phyloP scores from a whole-genome alignment of 2,888 invertebrate species.

The Sarcophaga variegata region DNA sequence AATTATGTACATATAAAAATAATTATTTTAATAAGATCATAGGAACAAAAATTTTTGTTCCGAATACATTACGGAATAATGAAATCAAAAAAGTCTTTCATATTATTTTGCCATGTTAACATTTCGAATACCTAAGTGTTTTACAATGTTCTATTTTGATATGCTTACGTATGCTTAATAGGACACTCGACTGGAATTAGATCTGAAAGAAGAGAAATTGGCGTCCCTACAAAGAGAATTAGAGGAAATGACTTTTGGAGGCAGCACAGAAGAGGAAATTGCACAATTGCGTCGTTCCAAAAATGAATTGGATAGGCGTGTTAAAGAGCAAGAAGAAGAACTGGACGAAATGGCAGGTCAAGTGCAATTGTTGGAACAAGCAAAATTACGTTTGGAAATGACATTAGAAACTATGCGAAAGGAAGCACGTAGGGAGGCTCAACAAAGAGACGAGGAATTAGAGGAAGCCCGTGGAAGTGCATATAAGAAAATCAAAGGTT shows the following conservation, averaged over 20 bases:
- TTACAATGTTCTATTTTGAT: neutral
- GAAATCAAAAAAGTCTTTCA: too few relatives aligned
- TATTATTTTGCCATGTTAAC: too few relatives aligned
- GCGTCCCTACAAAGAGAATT: constrained; percentile 90
- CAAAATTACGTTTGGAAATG: constrained; percentile 97
- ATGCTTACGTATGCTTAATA: constrained; percentile 78
- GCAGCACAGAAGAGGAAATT: constrained; percentile 93
- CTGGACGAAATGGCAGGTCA: constrained; percentile 97
- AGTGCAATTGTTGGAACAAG: constrained; percentile 94
- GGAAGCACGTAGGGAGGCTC: constrained; percentile 93
- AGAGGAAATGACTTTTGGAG: constrained; percentile 91
- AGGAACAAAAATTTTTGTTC: too few relatives aligned
- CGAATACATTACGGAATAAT: too few relatives aligned
- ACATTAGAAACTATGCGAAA: constrained; percentile 94
- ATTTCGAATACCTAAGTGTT: too few relatives aligned
- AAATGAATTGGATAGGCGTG: constrained; percentile 92
- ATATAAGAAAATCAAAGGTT: constrained; percentile 94
- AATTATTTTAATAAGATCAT: too few relatives aligned
- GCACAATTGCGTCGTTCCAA: constrained; percentile 91
- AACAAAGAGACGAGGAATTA: constrained; percentile 95
- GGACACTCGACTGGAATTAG: constrained; percentile 93
- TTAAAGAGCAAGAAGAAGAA: constrained; percentile 96
- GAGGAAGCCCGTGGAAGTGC: constrained; percentile 95
- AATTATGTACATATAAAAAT: too few relatives aligned
- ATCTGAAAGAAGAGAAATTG: constrained; percentile 93